Conservation (phyloP, 2,113 vertebrate genomes). For the Typhlomys cinereus region DNA sequence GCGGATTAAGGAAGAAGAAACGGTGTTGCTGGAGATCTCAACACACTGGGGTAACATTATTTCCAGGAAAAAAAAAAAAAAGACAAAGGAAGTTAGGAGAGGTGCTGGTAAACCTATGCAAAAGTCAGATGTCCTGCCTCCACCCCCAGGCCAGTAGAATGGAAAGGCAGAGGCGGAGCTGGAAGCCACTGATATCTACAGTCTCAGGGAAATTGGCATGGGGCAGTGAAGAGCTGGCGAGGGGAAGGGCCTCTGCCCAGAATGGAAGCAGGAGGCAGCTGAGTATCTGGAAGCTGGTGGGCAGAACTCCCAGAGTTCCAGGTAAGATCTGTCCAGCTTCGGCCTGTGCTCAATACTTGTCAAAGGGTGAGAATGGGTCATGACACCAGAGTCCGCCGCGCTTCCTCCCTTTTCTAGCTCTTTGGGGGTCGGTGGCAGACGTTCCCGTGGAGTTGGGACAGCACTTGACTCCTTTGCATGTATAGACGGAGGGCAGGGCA, state of each 20-base stretch:
- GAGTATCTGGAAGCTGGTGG: too few species aligned
- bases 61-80: background rate
- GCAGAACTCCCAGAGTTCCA: background rate
- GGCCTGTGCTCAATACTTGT: background rate
- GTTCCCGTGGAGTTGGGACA: background rate
- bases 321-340: background rate
- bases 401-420: background rate
- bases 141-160: background rate
- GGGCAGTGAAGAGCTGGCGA: background rate
- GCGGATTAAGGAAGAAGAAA: background rate
- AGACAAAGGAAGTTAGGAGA: background rate
- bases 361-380: background rate
- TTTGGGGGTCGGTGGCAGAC: background rate
- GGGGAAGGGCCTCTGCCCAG: background rate
- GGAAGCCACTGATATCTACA: background rate
- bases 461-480: background rate
- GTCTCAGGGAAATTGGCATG: background rate
- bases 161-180: background rate
- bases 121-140: background rate
- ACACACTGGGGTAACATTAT: background rate
- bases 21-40: background rate
- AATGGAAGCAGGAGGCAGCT: background rate
- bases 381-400: too few species aligned
- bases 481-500: background rate
- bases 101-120: background rate